Conservation (phyloP, 2,888 invertebrate species). For the Chymomyza procnemis region DNA sequence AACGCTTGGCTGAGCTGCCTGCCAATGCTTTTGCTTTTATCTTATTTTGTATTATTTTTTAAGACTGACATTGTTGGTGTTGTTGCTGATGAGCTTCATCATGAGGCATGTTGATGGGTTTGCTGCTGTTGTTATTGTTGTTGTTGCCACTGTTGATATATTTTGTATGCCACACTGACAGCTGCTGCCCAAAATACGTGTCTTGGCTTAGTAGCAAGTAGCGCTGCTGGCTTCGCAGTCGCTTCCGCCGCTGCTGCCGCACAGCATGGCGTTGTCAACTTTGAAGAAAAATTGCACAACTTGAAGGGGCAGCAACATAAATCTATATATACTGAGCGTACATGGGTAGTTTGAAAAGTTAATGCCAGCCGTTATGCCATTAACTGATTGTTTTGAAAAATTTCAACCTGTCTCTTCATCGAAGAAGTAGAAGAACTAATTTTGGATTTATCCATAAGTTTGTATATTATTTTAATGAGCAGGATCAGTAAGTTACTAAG, state of each 20-base stretch:
- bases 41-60: background rate
- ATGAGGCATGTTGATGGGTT: conserved; percentile 13
- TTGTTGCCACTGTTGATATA: conserved; percentile 32
- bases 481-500: too few species aligned
- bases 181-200: conserved; percentile 57
- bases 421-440: too few species aligned
- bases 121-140: conserved; percentile 37
- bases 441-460: too few species aligned
- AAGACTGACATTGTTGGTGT: background rate
- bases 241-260: conserved; percentile 11
- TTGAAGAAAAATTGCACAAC: conserved; percentile 61
- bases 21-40: background rate
- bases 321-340: background rate
- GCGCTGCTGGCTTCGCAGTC: conserved; percentile 8
- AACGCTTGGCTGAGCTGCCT: background rate
- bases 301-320: conserved; percentile 18
- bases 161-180: conserved; percentile 39
- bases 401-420: too few species aligned
- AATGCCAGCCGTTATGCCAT: too few species aligned
- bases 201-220: conserved; percentile 56
- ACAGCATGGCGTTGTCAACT: conserved; percentile 47
- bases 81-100: conserved; percentile 7
- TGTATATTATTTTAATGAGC: too few species aligned
- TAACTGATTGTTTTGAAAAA: too few species aligned
- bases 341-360: too few species aligned